Evolutionary conservation across 1,140 invertebrate species (phyloP).

Genomic region (Protaetia brevitarsis): DNA sequence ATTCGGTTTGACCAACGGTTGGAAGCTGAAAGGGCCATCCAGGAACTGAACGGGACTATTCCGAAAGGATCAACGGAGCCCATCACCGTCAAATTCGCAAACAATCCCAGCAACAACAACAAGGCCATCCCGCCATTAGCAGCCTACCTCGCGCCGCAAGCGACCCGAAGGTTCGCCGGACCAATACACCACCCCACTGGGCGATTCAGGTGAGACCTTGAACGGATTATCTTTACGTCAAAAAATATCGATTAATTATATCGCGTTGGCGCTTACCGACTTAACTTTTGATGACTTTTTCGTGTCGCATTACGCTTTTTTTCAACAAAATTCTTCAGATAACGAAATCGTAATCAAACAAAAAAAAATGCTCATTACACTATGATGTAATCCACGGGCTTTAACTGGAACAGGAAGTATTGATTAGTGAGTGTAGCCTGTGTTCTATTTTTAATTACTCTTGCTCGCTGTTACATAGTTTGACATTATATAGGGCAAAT

Average conservation of each 20-base stretch:
- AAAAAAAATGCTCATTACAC: too few species aligned
- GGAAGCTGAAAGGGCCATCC: conserved; percentile 96
- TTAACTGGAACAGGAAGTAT: conserved; percentile 1
- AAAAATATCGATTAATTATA: too few species aligned
- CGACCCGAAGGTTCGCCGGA: conserved; percentile 79
- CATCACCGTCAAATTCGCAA: conserved; percentile 99
- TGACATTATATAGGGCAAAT: too few species aligned
- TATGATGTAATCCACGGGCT: neutral
- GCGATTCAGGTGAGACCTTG: conserved; percentile 77
- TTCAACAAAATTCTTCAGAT: too few species aligned
- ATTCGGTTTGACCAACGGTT: conserved; percentile 97
- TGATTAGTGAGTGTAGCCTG: neutral
- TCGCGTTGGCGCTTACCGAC: too few species aligned
- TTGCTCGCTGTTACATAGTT: too few species aligned
- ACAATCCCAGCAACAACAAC: conserved; percentile 94
- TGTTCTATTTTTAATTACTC: neutral
- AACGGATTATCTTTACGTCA: neutral
- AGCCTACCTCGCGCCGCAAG: conserved; percentile 84
- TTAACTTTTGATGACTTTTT: too few species aligned
- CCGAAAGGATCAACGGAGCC: conserved; percentile 94
- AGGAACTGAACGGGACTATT: conserved; percentile 96
- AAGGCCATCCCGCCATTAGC: conserved; percentile 88
- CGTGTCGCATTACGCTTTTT: too few species aligned
- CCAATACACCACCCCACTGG: conserved; percentile 90
- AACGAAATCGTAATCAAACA: too few species aligned